phyloP scores from a whole-genome alignment of 2,797 vertebrate genomes.

The Avahi laniger region DNA sequence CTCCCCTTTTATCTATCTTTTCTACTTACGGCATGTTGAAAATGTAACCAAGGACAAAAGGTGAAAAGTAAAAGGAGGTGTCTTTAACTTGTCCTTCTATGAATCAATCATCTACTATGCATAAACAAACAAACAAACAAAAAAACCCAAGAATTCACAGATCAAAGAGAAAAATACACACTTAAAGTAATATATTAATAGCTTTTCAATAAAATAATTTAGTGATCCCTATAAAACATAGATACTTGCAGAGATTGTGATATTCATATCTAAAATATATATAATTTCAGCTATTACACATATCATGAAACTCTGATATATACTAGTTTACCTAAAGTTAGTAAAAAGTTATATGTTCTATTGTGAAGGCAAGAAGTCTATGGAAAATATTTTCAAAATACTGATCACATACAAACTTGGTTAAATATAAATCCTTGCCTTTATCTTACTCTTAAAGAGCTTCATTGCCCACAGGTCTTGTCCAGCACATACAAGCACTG shows the following conservation, averaged over 20 bases:
- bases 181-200: neutral
- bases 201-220: neutral
- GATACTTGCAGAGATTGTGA: neutral
- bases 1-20: neutral
- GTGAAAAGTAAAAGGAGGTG: neutral
- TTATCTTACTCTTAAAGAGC: neutral
- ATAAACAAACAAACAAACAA: neutral
- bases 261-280: neutral
- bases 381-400: constrained; percentile 20
- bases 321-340: neutral
- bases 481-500: neutral
- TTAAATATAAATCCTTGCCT: neutral
- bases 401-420: neutral
- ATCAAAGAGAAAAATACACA: neutral
- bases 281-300: neutral
- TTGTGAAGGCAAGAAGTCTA: neutral
- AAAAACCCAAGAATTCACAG: neutral
- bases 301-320: neutral
- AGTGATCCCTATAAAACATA: neutral
- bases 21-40: neutral
- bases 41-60: neutral
- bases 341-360: neutral
- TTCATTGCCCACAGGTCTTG: neutral
- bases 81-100: neutral
- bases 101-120: neutral